A percentile compares a stretch with the other conserved stretches of the same genome.
Conservation (phyloP, 2,113 vertebrate genomes). For the Zosterops japonicus region DNA sequence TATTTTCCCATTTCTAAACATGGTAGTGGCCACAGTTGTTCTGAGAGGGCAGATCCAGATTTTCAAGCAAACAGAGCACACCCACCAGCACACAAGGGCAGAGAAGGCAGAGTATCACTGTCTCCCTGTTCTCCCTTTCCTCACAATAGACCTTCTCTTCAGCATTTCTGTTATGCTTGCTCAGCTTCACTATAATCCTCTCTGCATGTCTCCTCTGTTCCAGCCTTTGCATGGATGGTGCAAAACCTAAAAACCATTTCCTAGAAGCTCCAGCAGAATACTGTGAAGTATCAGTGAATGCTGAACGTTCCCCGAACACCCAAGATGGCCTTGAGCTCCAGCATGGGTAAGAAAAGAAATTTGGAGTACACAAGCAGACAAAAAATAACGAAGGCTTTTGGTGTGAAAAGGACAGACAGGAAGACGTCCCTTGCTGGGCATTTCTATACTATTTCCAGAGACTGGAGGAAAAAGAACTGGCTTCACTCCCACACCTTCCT, state of each 20-base stretch:
- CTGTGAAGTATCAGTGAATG: not conserved
- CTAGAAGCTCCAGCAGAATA: not conserved
- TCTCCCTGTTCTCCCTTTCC: not conserved
- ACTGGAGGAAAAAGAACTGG: not conserved
- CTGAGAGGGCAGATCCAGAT: not conserved
- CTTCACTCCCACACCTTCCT: not conserved
- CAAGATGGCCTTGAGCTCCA: not conserved
- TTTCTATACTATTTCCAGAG: not conserved
- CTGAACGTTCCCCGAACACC: not conserved
- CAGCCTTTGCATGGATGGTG: not conserved
- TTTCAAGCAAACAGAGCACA: not conserved
- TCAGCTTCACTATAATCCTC: not conserved
- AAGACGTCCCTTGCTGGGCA: not conserved
- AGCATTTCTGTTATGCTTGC: not conserved
- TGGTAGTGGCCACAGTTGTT: not conserved
- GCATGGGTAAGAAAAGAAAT: not conserved
- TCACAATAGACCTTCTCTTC: not conserved
- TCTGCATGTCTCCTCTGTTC: not conserved
- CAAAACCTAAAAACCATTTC: not conserved
- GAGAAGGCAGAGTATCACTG: not conserved
- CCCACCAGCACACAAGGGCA: not conserved
- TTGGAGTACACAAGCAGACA: fast-evolving
- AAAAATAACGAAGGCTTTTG: not conserved
- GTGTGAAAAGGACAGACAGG: not conserved
- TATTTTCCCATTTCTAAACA: not conserved